A percentile compares a stretch with the other conserved stretches of the same genome.
Conservation (phyloP, 2,888 invertebrate genomes). For the Drosophila nr. perissopoda region DNA sequence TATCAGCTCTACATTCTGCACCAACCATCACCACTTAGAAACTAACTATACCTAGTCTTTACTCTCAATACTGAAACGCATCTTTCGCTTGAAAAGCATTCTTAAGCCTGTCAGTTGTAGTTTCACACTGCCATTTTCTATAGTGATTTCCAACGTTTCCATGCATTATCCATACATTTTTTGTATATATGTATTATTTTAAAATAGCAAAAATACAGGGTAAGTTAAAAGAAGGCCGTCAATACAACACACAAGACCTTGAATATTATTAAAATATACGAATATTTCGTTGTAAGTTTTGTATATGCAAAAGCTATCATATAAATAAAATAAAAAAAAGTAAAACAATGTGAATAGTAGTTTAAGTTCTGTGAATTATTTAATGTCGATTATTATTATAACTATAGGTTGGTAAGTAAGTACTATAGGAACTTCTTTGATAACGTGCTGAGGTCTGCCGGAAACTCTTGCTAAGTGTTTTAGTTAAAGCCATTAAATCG, state of each 20-base stretch:
- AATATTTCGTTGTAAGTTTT: slow-evolving; percentile 66
- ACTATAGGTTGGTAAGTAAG: slow-evolving; percentile 26
- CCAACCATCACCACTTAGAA: slow-evolving; percentile 48
- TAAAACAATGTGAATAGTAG: slow-evolving; percentile 28
- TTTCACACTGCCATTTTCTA: slow-evolving; percentile 65
- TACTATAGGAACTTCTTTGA: slow-evolving; percentile 63
- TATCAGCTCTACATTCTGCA: slow-evolving; percentile 20
- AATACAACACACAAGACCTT: slow-evolving; percentile 30
- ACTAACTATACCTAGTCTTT: slow-evolving; percentile 69
- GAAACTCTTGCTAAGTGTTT: slow-evolving; percentile 15
- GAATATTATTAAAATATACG: slow-evolving; percentile 45
- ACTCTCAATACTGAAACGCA: slow-evolving; percentile 28
- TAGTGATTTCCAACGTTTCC: slow-evolving; percentile 60
- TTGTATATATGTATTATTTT: slow-evolving; percentile 83
- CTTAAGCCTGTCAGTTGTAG: slow-evolving; percentile 49
- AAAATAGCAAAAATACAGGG: slow-evolving; percentile 77
- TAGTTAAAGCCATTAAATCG: slow-evolving; percentile 35
- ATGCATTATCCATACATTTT: slow-evolving; percentile 59
- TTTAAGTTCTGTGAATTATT: slow-evolving; percentile 33
- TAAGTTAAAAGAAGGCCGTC: slow-evolving; percentile 53
- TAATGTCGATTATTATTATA: slow-evolving; percentile 12
- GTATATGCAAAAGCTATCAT: slow-evolving; percentile 60
- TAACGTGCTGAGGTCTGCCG: slow-evolving; percentile 36
- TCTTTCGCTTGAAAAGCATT: slow-evolving; percentile 27
- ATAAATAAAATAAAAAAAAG: slow-evolving; percentile 58